Conservation (phyloP, 2,113 vertebrate genomes). For the Pluvialis apricaria region DNA sequence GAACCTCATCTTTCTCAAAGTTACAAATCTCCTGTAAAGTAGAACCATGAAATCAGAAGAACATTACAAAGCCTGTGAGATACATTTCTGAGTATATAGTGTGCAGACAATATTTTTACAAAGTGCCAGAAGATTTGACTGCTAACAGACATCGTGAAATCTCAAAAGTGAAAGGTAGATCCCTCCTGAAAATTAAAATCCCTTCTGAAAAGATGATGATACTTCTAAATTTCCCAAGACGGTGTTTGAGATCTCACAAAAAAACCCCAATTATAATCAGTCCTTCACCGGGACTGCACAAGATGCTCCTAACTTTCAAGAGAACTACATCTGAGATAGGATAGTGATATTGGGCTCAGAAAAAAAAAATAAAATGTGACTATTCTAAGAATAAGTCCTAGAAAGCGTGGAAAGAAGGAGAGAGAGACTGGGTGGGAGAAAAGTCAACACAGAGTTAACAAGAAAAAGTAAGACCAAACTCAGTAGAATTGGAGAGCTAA, state of each 20-base stretch:
- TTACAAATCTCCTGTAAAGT: not conserved
- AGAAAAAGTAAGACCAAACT: not conserved
- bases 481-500: not conserved
- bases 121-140: not conserved
- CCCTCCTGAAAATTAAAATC: not conserved
- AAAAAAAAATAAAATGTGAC: not conserved
- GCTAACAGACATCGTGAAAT: not conserved
- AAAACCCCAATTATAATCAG: not conserved
- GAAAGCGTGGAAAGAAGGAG: not conserved
- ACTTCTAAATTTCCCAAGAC: not conserved
- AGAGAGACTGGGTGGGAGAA: not conserved
- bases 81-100: not conserved
- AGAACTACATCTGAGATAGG: not conserved
- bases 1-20: not conserved
- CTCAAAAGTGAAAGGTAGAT: not conserved
- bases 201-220: not conserved
- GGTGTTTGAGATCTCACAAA: not conserved
- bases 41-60: not conserved
- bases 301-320: not conserved
- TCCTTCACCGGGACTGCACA: not conserved
- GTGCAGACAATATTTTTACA: not conserved
- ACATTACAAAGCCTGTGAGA: not conserved
- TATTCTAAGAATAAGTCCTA: not conserved
- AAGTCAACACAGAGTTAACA: not conserved
- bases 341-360: not conserved